These are phyloP conservation scores for Pilophorus perplexus DNA, from an alignment of 2,888 invertebrate species.

Conservation along the genomic window DNA sequence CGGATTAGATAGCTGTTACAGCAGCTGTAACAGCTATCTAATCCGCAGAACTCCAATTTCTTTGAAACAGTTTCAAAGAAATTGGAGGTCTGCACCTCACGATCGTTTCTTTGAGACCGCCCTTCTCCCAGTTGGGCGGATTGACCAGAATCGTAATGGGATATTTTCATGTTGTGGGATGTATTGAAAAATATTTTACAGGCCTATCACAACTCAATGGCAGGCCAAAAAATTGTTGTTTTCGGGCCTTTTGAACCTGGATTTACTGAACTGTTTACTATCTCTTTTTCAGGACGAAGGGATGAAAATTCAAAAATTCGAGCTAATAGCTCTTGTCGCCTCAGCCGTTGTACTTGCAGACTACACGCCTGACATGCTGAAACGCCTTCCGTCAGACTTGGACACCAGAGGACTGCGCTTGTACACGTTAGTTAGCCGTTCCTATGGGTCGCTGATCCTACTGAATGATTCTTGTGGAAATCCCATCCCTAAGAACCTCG, in stretches of 20 bases:
- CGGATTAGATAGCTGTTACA: too few relatives aligned
- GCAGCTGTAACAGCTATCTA: too few relatives aligned
- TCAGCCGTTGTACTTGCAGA: slow-evolving; percentile 27
- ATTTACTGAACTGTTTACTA: background rate
- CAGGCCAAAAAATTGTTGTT: background rate
- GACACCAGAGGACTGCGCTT: slow-evolving; percentile 12
- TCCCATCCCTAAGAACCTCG: slow-evolving; percentile 10
- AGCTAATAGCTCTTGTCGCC: slow-evolving; percentile 19
- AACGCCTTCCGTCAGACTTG: background rate
- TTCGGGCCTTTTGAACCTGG: background rate
- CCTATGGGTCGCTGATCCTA: slow-evolving; percentile 1
- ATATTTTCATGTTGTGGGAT: too few relatives aligned
- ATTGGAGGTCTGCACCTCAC: too few relatives aligned
- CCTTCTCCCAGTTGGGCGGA: too few relatives aligned
- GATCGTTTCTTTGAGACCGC: too few relatives aligned
- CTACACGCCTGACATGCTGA: slow-evolving; percentile 9
- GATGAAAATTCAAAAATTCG: slow-evolving; percentile 7
- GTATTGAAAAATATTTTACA: too few relatives aligned
- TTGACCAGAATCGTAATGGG: too few relatives aligned
- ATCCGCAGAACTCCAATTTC: too few relatives aligned
- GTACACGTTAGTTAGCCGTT: slow-evolving; percentile 16
- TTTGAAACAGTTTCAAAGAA: too few relatives aligned
- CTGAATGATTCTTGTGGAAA: slow-evolving; percentile 16
- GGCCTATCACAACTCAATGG: too few relatives aligned
- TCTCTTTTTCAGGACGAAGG: slow-evolving; percentile 25